Evolutionary conservation across 2,113 vertebrate species (phyloP).

Genomic region (Phycodurus eques): DNA sequence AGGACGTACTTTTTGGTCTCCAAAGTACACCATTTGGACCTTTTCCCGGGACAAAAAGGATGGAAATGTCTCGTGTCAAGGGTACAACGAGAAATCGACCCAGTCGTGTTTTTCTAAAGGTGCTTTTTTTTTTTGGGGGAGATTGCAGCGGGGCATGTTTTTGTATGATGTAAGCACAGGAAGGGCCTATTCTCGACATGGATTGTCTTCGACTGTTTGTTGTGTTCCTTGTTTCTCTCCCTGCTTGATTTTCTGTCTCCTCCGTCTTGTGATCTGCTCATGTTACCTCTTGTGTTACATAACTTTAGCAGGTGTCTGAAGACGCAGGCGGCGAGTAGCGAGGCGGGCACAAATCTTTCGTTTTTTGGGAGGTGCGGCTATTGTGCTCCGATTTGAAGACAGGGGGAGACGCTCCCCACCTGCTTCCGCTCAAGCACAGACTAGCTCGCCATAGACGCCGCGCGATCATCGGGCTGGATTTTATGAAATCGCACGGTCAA

Average conservation of each 20-base stretch:
- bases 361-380: conserved; percentile 28
- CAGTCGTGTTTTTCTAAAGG: background rate
- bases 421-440: no score
- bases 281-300: conserved; percentile 47
- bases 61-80: background rate
- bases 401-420: conserved; percentile 13
- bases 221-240: conserved; percentile 1
- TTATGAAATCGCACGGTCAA: no score
- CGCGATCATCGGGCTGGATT: no score
- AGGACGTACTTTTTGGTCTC: background rate
- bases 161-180: background rate
- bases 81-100: background rate
- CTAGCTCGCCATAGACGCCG: no score
- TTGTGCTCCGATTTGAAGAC: conserved; percentile 39
- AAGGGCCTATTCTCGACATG: background rate
- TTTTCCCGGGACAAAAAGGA: background rate
- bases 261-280: conserved; percentile 23
- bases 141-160: background rate
- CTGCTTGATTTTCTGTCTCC: conserved; percentile 21
- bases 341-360: conserved; percentile 38
- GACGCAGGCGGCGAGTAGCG: conserved; percentile 21
- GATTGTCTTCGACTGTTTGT: background rate
- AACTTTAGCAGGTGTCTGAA: conserved; percentile 64
- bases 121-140: background rate
- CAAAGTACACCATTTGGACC: background rate